Percentiles rank a stretch among this genome's conserved stretches.
Conservation (phyloP, 2,113 vertebrate species). For the Hippopotamus amphibius region DNA sequence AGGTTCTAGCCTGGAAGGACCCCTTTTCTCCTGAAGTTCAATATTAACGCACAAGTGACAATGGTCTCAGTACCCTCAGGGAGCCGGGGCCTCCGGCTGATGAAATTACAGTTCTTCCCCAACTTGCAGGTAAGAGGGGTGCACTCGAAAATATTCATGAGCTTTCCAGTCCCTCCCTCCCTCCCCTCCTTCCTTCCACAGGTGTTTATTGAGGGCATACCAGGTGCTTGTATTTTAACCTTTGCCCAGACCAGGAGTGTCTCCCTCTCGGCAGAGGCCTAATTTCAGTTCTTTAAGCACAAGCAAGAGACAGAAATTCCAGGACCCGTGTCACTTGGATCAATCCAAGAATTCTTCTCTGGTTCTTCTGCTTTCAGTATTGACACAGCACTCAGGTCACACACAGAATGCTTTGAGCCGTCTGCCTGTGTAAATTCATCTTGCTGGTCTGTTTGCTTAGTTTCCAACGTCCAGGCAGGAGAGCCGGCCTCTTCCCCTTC, state of each 20-base stretch:
- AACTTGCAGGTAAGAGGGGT: neutral
- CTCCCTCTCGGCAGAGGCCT: neutral
- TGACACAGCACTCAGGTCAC: neutral
- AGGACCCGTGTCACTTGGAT: neutral
- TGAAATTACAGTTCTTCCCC: neutral
- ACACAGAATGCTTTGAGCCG: neutral
- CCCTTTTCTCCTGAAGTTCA: neutral
- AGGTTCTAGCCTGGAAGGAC: neutral
- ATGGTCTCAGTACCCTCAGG: neutral
- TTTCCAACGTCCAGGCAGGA: neutral
- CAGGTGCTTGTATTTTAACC: no score
- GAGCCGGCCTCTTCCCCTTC: neutral
- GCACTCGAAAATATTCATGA: neutral
- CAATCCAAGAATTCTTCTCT: neutral
- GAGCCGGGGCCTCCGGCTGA: neutral
- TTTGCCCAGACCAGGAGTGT: neutral
- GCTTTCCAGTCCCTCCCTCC: neutral
- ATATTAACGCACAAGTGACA: neutral
- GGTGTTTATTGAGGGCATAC: neutral
- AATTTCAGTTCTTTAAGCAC: neutral
- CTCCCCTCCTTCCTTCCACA: neutral
- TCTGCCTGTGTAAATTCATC: neutral
- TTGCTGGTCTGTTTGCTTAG: neutral
- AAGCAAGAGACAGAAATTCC: neutral
- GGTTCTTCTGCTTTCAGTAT: neutral